phyloP scores from a whole-genome alignment of 1,140 invertebrate genomes.

The Capitella teleta region DNA sequence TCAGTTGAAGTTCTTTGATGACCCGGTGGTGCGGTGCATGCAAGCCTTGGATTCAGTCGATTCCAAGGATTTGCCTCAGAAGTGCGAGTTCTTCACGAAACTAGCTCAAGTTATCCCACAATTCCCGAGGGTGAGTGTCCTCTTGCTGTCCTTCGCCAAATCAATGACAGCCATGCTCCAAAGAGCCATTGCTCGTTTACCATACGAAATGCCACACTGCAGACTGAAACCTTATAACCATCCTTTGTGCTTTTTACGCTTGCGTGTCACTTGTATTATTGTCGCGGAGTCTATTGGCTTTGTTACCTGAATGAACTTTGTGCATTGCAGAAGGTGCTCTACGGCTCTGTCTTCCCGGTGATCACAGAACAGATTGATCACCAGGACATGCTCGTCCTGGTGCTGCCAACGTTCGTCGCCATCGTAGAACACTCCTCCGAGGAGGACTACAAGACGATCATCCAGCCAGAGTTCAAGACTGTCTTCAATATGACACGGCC shows the following conservation, averaged over 20 bases:
- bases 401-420: conserved; percentile 74
- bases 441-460: conserved; percentile 71
- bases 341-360: conserved; percentile 84
- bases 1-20: conserved; percentile 53
- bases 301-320: background rate
- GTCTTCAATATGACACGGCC: conserved; percentile 75
- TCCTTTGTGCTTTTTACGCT: too few species aligned
- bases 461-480: conserved; percentile 67
- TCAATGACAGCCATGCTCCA: too few species aligned
- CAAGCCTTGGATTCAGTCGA: conserved; percentile 75
- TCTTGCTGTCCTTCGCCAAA: too few species aligned
- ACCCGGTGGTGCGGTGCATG: conserved; percentile 73
- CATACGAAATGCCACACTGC: too few species aligned
- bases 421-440: conserved; percentile 71
- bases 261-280: too few species aligned
- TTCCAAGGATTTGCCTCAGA: conserved; percentile 79
- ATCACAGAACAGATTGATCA: conserved; percentile 72
- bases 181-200: too few species aligned
- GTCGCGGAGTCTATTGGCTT: too few species aligned
- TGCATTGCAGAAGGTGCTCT: conserved; percentile 79
- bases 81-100: conserved; percentile 76
- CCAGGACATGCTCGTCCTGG: conserved; percentile 74
- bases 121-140: conserved; percentile 74
- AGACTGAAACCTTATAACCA: too few species aligned
- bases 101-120: conserved; percentile 74